Base-by-base conservation (phyloP, 1,140 invertebrate species). In the Ruditapes philippinarum region DNA sequence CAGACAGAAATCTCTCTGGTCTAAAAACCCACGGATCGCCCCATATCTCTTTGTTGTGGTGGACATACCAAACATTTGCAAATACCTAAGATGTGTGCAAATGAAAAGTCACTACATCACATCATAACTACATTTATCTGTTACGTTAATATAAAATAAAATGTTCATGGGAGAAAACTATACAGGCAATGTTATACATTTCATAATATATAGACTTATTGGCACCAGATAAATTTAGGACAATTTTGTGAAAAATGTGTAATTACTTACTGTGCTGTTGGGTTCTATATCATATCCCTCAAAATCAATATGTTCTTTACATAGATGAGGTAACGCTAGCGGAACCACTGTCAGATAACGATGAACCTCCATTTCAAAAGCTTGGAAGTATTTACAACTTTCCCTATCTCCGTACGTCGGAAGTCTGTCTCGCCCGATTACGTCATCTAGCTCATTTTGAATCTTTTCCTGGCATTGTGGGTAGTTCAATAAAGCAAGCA, bases 1-100 rank as follows among this genome's bases (percentile, higher is more conserved):
- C 94, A 95, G 97, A 95, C 0, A 97, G 74, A 91, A 98, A 98
- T 91, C 98, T 96, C 92, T 98, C 97, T 0, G 98, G 98, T 25
- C 96, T 96, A 92, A 98, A 98, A n/a, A 93, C 94, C 11, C 97
- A 93, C 0, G 98, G 97, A 82, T 98, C 96, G 0, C 96, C 95
- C 97, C 97, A 98, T 89, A 97, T 92, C 14, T 81, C 73, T 38
- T 89, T 49, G 89, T 96, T 95, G 45, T 92, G 91, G 51, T 89
- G 84, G 40, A 92, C 89, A 17, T 91, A 91, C 57, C 92, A 93
- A 25, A 95, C 82, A 80, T 96, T 95, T 22, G 92, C 62, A 19
- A 95, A 60, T 7, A 96, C 36, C 78, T 80, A n/a, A n/a, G n/a
- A n/a, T n/a, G n/a, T n/a, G n/a, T n/a, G 78, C 5, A 45, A 54